Evolutionary conservation across 2,888 invertebrate species (phyloP), one percentile per base, ranked within the genome.

Genomic region (Mesorhabditis spiculigera): DNA sequence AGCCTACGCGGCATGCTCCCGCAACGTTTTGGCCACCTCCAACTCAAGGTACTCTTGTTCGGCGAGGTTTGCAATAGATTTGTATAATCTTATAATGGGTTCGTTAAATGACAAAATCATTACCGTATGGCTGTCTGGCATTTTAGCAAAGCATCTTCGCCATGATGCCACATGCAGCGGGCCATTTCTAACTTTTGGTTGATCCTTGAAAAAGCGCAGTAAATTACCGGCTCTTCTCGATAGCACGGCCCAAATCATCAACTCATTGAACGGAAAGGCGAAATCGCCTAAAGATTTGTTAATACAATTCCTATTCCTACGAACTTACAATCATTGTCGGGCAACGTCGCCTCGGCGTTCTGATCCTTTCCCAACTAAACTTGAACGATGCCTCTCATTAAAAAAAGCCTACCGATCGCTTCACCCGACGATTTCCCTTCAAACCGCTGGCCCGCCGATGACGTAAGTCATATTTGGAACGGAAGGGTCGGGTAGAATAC

Each of bases 11-110:
- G 84, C 85, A 68, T 76, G 81, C 58, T 79, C 79, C 58, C 82
- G 72, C 42, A 84, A 73, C 65, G 78, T 95, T 85, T 95, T 94
- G 83, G 95, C 94, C 67, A 97, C 92, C 28, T 96, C 97, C 0
- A 95, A 94, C 88, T 96, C 96, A 88, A 96, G 90, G 86, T 96
- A 96, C 86, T 97, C 97, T 86, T 96, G 94, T 2, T 95, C 95
- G 0, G 96, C 96, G 86, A 97, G 96, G 78, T 93, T 93, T 0
- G 95, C 95, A 93, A 98, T 94, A 0, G 94, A 94, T 87, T 95
- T 95, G 88, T 94, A 96, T 43, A 98, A 50, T 3, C n/a, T 50
- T 50, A 2, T 50, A 50, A 50, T 13, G 8, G 58, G 10, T 50
- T 10, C 58, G 8, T n/a, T 13, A 50, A 50, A 68, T 44, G 65